Conservation (phyloP, 2,888 invertebrate species). For the Drosophila peninsularis region DNA sequence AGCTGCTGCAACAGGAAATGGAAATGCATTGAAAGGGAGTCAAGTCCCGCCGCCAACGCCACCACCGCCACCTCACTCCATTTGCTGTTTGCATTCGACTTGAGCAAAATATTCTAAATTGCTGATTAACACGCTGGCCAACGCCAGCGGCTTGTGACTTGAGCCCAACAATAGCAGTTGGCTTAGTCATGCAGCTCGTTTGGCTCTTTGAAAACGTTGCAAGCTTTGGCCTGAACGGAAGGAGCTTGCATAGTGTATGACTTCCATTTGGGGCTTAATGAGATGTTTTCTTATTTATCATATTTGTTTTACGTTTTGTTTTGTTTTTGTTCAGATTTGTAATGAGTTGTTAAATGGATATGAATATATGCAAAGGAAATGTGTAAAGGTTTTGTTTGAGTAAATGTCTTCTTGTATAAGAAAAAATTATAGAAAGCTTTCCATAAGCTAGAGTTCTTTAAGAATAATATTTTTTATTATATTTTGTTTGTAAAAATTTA, state of each 20-base stretch:
- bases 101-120: conserved; percentile 77
- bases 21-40: conserved; percentile 46
- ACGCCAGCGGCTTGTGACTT: conserved; percentile 29
- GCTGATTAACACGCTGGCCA: conserved; percentile 75
- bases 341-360: conserved; percentile 20
- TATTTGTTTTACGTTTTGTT: not conserved
- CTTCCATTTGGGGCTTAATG: conserved; percentile 50
- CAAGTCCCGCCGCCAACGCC: not conserved
- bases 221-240: conserved; percentile 24
- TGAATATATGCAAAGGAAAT: conserved; percentile 4
- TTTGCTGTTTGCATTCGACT: conserved; percentile 47
- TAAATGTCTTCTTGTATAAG: too few relatives aligned
- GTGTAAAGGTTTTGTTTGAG: not conserved
- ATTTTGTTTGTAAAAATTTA: not conserved
- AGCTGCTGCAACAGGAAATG: conserved; percentile 71
- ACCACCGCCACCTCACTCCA: not conserved
- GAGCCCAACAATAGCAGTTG: conserved; percentile 21
- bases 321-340: conserved; percentile 24
- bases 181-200: conserved; percentile 64
- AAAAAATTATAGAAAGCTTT: too few relatives aligned
- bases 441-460: too few relatives aligned
- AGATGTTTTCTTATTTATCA: conserved; percentile 40
- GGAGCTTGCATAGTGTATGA: conserved; percentile 30
- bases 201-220: conserved; percentile 15
- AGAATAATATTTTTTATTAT: too few relatives aligned